Base-by-base conservation (phyloP, 2,113 vertebrate genomes). In the Mungos mungo region DNA sequence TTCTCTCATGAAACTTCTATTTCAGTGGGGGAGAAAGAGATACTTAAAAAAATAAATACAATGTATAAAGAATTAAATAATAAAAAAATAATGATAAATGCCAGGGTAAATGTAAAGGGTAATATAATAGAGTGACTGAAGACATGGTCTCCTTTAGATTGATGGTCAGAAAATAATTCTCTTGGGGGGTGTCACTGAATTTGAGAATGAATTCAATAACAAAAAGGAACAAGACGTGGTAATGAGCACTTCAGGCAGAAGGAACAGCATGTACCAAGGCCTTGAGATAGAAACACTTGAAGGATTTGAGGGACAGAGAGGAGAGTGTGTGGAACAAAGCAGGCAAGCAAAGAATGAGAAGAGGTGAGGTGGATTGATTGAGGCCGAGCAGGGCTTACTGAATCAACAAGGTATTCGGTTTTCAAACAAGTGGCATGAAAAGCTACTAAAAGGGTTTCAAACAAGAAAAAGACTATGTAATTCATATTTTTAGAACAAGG, bases 391-490 rank as follows among this genome's bases (percentile, higher is more conserved):
- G 38, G 21, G 50, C 3, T 27, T 74, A 72, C 33, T 31, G 57
- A 72, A n/a, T 31, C 19, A 94, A 47, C 2, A 45, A 87, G 25
- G 47, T 10, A 69, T 79, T 63, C n/a, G 35, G 45, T 13, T 90
- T 72, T 85, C 71, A 86, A 72, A 45, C 85, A 86, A 66, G 65
- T 21, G n/a, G 29, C 45, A 45, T n/a, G 19, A 76, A 80, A 93
- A 90, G 66, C 16, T 80, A 81, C 15, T 66, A n/a, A 91, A 69
- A 74, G 83, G 50, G 18, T n/a, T 92, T 21, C 84, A 84, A 88
- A 95, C 21, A 92, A 41, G 69, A 77, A 95, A 95, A 69, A 60
- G 23, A 74, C 50, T 83, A 83, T 18, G 25, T 79, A 84, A 93
- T 79, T 88, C 65, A 84, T 11, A 72, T 47, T 66, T 96, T 88